phyloP scores from a whole-genome alignment of 2,888 invertebrate genomes.

The Coleophora flavipennella region DNA sequence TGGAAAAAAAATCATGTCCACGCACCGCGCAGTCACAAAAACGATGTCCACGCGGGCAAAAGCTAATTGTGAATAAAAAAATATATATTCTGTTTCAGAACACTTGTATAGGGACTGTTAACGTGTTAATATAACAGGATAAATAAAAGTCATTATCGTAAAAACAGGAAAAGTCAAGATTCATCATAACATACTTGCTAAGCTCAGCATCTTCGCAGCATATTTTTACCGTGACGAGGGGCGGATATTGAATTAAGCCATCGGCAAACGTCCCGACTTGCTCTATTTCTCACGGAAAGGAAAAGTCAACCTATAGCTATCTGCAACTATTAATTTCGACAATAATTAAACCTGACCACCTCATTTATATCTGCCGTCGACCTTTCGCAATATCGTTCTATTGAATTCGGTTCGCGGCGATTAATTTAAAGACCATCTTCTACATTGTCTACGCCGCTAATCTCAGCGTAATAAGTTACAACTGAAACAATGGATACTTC shows the following conservation, averaged over 20 bases:
- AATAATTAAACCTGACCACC: conserved; percentile 57
- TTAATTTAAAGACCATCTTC: neutral
- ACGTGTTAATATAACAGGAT: too few relatives aligned
- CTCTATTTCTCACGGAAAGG: conserved; percentile 53
- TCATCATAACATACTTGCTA: conserved; percentile 39
- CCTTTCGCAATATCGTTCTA: conserved; percentile 1
- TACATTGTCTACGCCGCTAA: neutral
- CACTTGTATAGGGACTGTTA: too few relatives aligned
- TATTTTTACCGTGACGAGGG: conserved; percentile 51
- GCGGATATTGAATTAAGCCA: conserved; percentile 64
- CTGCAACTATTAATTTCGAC: conserved; percentile 56
- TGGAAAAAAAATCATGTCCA: too few relatives aligned
- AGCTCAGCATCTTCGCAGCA: conserved; percentile 20
- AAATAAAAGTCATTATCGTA: too few relatives aligned
- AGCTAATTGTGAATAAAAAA: too few relatives aligned
- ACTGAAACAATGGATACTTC: neutral
- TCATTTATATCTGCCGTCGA: conserved; percentile 38
- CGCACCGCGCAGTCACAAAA: too few relatives aligned
- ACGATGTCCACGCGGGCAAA: too few relatives aligned
- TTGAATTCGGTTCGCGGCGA: neutral
- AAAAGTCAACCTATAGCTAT: conserved; percentile 45
- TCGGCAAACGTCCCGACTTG: conserved; percentile 38
- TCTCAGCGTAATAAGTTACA: neutral
- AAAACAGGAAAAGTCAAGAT: conserved; percentile 30
- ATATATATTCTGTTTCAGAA: too few relatives aligned